Conservation (phyloP, 1,140 invertebrate genomes). For the Phocides pigmalion region DNA sequence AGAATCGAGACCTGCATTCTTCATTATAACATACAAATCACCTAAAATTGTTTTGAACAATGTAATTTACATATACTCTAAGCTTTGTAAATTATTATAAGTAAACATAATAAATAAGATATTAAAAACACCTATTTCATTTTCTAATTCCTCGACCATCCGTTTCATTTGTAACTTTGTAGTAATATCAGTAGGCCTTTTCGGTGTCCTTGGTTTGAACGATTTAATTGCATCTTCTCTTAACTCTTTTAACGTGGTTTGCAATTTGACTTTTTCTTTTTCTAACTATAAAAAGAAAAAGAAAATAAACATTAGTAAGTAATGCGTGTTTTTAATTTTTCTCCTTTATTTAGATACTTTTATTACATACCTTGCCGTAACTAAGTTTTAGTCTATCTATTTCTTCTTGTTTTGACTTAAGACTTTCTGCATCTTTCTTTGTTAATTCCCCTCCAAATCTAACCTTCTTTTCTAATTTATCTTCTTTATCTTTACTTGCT, state of each 20-base stretch:
- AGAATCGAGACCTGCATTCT: conserved; percentile 84
- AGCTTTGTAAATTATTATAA: too few species aligned
- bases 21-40: conserved; percentile 86
- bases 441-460: conserved; percentile 69
- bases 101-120: too few species aligned
- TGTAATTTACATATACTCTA: too few species aligned
- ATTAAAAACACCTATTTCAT: conserved; percentile 86
- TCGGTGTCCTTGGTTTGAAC: conserved; percentile 86
- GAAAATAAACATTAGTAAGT: too few species aligned
- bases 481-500: conserved; percentile 75
- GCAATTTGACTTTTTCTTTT: conserved; percentile 85
- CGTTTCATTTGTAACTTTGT: conserved; percentile 89
- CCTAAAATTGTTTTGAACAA: conserved; percentile 71
- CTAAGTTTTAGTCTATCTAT: conserved; percentile 80
- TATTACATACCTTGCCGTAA: conserved; percentile 65
- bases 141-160: conserved; percentile 91
- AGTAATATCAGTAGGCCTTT: conserved; percentile 88
- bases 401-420: conserved; percentile 84
- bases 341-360: background rate
- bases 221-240: conserved; percentile 86
- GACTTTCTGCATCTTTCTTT: conserved; percentile 83
- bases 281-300: conserved; percentile 84
- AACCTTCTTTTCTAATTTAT: conserved; percentile 83
- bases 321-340: background rate
- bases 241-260: conserved; percentile 85